A percentile compares a stretch with the other conserved stretches of the same genome.
These are phyloP conservation scores for Chinchilla lanigera DNA, from an alignment of 2,113 vertebrate species.

Conservation along the genomic window DNA sequence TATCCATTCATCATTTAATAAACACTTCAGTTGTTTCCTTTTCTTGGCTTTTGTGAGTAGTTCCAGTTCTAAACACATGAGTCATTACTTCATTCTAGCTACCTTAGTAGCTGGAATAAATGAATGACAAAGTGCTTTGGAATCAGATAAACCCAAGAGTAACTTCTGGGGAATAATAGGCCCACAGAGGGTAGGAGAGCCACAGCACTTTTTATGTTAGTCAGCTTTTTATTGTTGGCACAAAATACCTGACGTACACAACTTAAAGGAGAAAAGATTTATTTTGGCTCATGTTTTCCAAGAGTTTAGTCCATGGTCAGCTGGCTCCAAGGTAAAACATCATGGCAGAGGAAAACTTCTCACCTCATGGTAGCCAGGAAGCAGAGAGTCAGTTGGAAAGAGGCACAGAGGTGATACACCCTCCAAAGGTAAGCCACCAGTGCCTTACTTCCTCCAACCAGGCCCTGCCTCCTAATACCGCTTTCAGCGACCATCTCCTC, in stretches of 20 bases:
- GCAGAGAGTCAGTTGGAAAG: background rate
- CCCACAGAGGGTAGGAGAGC: background rate
- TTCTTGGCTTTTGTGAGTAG: background rate
- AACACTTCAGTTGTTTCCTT: background rate
- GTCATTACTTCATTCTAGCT: background rate
- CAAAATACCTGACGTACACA: background rate
- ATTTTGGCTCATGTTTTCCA: background rate
- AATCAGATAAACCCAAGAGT: background rate
- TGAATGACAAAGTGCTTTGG: background rate
- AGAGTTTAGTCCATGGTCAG: background rate
- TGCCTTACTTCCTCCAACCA: background rate
- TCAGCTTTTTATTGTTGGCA: background rate
- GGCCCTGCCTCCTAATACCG: background rate
- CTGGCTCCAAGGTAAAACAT: background rate
- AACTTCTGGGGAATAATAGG: background rate
- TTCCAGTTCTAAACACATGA: background rate
- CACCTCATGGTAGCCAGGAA: background rate
- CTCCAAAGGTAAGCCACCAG: background rate
- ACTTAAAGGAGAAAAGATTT: background rate
- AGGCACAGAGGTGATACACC: background rate
- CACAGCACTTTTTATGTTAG: background rate
- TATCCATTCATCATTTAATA: background rate
- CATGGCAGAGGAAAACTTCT: background rate
- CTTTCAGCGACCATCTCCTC: background rate
- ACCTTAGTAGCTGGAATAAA: background rate